Evolutionary conservation across 2,113 vertebrate species (phyloP), one percentile per base, ranked within the genome.

Genomic region (Notarius lentiginosus): DNA sequence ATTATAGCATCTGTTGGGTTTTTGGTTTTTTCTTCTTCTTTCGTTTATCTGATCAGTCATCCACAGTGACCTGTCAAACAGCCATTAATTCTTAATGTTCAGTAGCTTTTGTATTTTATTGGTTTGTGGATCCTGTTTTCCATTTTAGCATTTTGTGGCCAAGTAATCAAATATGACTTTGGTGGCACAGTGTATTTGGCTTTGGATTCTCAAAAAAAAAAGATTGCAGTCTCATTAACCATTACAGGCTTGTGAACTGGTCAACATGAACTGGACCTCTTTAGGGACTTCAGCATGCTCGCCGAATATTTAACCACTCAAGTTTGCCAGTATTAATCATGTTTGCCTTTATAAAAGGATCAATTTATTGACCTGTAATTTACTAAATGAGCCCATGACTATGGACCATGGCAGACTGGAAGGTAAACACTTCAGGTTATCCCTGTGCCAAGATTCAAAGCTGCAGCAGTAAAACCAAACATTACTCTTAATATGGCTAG

Each of bases 261-360:
- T 75, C 79, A 81, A 51, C 83, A 86, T 70, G 24, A 79, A 41
- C 68, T 60, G 27, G 65, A 86, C 82, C 47, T 68, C 79, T 68
- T 83, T 75, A n/a, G 76, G 87, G 90, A 91, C 56, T 61, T 66
- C 61, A 53, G 75, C 76, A 73, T 89, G 68, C 90, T 90, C 85
- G 61, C 68, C 87, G 76, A 55, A 88, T 90, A 91, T 94, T 90
- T 90, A 92, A 89, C 84, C 89, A 91, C 92, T 93, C 61, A 91
- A 91, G 93, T 90, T 86, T 87, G 83, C 79, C 58, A 83, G 90
- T 87, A 86, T 90, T 92, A 86, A 92, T 93, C 90, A 87, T 90
- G 88, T 94, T 93, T 91, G 87, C 89, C 84, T 83, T 86, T 77
- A 87, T 86, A 93, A 94, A 91, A 86, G 82, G 86, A 93, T 94